Evolutionary conservation across 2,888 invertebrate genomes (phyloP).

Genomic region (Leuctra nigra): DNA sequence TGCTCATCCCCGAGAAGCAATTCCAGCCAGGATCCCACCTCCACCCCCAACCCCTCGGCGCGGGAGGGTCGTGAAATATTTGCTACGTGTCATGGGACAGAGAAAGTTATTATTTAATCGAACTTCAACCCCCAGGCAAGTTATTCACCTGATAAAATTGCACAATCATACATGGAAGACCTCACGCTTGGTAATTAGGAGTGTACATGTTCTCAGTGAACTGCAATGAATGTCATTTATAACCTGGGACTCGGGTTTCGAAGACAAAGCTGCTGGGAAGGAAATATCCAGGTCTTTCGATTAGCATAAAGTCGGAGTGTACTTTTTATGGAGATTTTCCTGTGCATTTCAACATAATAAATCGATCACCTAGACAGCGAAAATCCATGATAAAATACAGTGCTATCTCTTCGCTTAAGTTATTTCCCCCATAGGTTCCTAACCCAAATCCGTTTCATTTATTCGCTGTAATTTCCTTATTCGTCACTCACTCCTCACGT

Average conservation of each 20-base stretch:
- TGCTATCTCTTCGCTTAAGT: background rate
- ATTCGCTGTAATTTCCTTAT: conserved; percentile 15
- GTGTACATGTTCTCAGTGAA: too few relatives aligned
- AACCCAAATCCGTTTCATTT: conserved; percentile 14
- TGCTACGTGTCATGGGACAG: conserved; percentile 15
- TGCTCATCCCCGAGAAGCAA: conserved; percentile 18
- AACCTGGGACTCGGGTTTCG: too few relatives aligned
- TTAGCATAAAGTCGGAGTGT: conserved; percentile 1
- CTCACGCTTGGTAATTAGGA: background rate
- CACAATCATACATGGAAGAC: background rate
- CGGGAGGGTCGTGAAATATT: conserved; percentile 19
- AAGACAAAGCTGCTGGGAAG: too few relatives aligned
- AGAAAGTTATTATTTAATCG: conserved; percentile 20
- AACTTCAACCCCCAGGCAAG: conserved; percentile 13
- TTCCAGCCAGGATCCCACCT: conserved; percentile 12
- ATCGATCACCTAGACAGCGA: conserved; percentile 7
- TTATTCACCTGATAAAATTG: conserved; percentile 10
- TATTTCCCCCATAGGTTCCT: background rate
- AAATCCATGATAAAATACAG: conserved; percentile 14
- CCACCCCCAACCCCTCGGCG: background rate
- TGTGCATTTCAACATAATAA: conserved; percentile 6
- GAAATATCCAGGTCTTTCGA: background rate
- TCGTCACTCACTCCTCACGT: conserved; percentile 11
- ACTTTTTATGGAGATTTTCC: conserved; percentile 8
- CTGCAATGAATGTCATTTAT: too few relatives aligned